phyloP scores from a whole-genome alignment of 2,888 invertebrate genomes.

The Drosophila nigricruria region DNA sequence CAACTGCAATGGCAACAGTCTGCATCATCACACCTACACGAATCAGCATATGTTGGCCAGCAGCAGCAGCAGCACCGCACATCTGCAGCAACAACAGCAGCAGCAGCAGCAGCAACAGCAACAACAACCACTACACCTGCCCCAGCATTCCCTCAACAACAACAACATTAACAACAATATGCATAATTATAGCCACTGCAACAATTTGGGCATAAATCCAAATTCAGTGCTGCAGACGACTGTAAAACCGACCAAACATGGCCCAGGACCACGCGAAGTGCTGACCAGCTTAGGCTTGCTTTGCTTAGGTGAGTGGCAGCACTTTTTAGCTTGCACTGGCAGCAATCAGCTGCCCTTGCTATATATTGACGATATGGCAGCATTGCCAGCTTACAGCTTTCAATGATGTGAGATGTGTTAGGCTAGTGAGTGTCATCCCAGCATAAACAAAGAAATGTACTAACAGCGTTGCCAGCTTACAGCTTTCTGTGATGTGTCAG shows the following conservation, averaged over 20 bases:
- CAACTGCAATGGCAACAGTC: conserved; percentile 65
- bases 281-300: conserved; percentile 93
- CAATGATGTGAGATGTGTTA: not conserved
- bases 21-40: conserved; percentile 81
- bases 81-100: conserved; percentile 42
- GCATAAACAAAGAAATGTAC: not conserved
- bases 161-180: conserved; percentile 46
- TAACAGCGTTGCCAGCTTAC: not conserved
- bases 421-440: not conserved
- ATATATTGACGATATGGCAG: not conserved
- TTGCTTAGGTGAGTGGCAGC: conserved; percentile 87
- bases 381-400: not conserved
- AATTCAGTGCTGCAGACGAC: conserved; percentile 56
- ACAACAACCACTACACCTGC: conserved; percentile 31
- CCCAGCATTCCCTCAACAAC: conserved; percentile 28
- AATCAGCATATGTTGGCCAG: conserved; percentile 79
- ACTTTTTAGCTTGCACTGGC: not conserved
- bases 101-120: conserved; percentile 44
- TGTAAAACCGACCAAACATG: conserved; percentile 80
- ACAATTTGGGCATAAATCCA: conserved; percentile 46
- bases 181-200: conserved; percentile 59
- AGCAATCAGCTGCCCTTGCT: not conserved
- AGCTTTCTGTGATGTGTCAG: not conserved
- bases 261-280: conserved; percentile 91
- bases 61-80: conserved; percentile 55